Evolutionary conservation across 1,140 invertebrate species (phyloP).

Genomic region (Apis mellifera): Amel_HAv3.1 CM009931.2:2194001-2194500

Average conservation of each 20-base stretch:
- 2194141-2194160: constrained; percentile 79
- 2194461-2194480: constrained; percentile 83
- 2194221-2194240: constrained; percentile 83
- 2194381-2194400: constrained; percentile 94
- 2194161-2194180: constrained; percentile 89
- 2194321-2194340: constrained; percentile 41
- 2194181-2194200: constrained; percentile 86
- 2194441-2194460: constrained; percentile 87
- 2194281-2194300: too few species aligned
- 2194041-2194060: constrained; percentile 91
- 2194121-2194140: constrained; percentile 80
- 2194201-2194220: constrained; percentile 90
- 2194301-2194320: too few species aligned
- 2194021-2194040: constrained; percentile 81
- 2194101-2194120: constrained; percentile 77
- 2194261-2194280: background rate
- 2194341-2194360: constrained; percentile 88
- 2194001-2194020: constrained; percentile 76
- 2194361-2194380: constrained; percentile 92
- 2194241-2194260: constrained; percentile 7
- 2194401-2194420: constrained; percentile 93
- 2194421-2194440: constrained; percentile 86
- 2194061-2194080: constrained; percentile 89
- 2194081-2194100: constrained; percentile 91
- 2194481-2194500: constrained; percentile 82